A percentile compares a stretch with the other conserved stretches of the same genome.
These are phyloP conservation scores for Drosophila pruinosa DNA, from an alignment of 1,140 invertebrate species.

Conservation along the genomic window DNA sequence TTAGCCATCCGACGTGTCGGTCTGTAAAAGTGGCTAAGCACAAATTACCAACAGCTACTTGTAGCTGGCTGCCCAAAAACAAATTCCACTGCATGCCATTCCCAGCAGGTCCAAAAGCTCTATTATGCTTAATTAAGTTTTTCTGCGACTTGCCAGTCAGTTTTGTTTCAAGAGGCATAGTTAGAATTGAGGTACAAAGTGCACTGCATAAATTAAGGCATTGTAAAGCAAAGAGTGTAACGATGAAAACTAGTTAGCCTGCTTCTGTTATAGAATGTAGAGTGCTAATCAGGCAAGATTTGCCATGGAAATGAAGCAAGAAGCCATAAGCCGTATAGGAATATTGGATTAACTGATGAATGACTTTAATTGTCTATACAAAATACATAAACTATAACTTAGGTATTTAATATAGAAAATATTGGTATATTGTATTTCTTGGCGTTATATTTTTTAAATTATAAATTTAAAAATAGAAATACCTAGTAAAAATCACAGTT, in stretches of 20 bases:
- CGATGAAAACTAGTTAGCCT: constrained; percentile 41
- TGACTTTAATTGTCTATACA: neutral
- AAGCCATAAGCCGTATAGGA: neutral
- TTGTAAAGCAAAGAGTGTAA: constrained; percentile 19
- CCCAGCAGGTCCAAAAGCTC: constrained; percentile 27
- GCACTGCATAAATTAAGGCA: constrained; percentile 24
- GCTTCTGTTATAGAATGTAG: constrained; percentile 33
- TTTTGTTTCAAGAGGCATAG: constrained; percentile 18
- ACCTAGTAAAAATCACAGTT: no score
- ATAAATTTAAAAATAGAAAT: no score
- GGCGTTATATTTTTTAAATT: no score
- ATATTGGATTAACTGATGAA: neutral
- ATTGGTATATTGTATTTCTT: no score
- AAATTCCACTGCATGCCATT: constrained; percentile 34
- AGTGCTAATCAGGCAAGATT: constrained; percentile 10
- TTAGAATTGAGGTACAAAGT: constrained; percentile 30
- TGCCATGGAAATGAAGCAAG: neutral
- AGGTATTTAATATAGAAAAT: no score
- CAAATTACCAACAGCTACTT: constrained; percentile 80
- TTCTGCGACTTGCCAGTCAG: constrained; percentile 42
- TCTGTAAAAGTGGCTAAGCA: constrained; percentile 74
- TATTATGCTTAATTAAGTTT: constrained; percentile 80
- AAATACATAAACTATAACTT: neutral
- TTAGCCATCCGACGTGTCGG: constrained; percentile 35
- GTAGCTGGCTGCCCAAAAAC: constrained; percentile 25